A percentile compares a stretch with the other conserved stretches of the same genome.
Conservation (phyloP, 2,888 invertebrate species). For the Xylocampa areola region DNA sequence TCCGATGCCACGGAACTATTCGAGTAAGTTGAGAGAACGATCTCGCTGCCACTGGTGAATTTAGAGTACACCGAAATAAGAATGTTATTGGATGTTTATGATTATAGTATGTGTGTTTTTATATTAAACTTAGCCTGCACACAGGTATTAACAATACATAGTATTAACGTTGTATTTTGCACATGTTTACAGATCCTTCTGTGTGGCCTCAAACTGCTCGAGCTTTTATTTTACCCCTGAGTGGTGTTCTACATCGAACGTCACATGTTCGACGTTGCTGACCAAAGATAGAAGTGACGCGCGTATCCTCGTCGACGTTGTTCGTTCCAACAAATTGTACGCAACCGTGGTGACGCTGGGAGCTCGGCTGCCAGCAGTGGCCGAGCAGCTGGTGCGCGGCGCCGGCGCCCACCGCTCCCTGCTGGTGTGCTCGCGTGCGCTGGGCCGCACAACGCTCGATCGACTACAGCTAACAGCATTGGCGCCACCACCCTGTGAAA, state of each 20-base stretch:
- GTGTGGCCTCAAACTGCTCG: slow-evolving; percentile 59
- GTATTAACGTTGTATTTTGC: too few species aligned
- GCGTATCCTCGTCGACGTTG: slow-evolving; percentile 58
- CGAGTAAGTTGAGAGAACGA: too few species aligned
- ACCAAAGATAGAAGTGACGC: slow-evolving; percentile 69
- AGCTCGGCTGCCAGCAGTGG: slow-evolving; percentile 53
- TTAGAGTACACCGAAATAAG: too few species aligned
- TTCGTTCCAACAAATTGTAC: slow-evolving; percentile 59
- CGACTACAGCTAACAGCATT: slow-evolving; percentile 8
- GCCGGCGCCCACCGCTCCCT: slow-evolving; percentile 33
- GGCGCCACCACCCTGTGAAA: slow-evolving; percentile 72
- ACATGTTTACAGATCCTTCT: slow-evolving; percentile 27
- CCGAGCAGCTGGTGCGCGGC: slow-evolving; percentile 44
- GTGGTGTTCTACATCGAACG: slow-evolving; percentile 77
- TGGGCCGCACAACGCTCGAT: slow-evolving; percentile 44
- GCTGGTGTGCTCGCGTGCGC: slow-evolving; percentile 69
- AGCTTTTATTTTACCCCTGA: slow-evolving; percentile 90
- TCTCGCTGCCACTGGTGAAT: too few species aligned
- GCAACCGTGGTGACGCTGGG: slow-evolving; percentile 58
- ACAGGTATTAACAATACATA: too few species aligned
- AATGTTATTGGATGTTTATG: too few species aligned
- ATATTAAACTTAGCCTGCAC: too few species aligned
- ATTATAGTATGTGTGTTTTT: too few species aligned
- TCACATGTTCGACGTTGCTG: slow-evolving; percentile 68
- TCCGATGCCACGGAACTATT: slow-evolving; percentile 2